Conservation (phyloP, 1,140 invertebrate genomes). For the Ceratosolen fusciceps region DNA sequence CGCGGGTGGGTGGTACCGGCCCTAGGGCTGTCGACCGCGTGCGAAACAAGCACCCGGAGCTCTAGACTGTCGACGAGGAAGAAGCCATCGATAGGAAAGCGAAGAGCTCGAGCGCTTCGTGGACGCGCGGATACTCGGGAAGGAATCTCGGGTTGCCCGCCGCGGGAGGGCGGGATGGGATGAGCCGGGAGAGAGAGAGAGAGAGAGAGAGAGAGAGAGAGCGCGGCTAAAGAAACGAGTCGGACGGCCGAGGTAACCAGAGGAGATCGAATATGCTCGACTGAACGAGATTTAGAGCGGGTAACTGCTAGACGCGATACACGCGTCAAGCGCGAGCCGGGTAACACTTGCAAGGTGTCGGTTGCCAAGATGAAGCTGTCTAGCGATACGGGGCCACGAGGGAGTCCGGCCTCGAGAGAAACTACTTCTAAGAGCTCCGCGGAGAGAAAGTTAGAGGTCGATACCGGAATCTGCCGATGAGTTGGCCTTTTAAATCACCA, state of each 20-base stretch:
- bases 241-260: constrained; percentile 60
- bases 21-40: neutral
- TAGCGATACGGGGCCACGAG: neutral
- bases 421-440: neutral
- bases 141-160: constrained; percentile 23
- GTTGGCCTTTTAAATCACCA: too few species aligned
- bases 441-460: constrained; percentile 45
- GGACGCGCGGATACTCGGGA: too few species aligned
- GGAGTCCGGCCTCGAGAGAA: neutral
- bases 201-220: constrained; percentile 32
- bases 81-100: neutral
- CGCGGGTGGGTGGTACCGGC: too few species aligned
- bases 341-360: constrained; percentile 67
- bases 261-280: constrained; percentile 55
- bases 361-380: constrained; percentile 33
- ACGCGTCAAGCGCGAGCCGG: constrained; percentile 54
- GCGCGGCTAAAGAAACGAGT: constrained; percentile 30
- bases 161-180: neutral
- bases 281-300: constrained; percentile 56
- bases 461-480: constrained; percentile 55
- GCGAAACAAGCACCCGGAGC: too few species aligned
- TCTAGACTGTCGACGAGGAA: neutral
- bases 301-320: constrained; percentile 51
- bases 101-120: neutral
- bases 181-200: neutral